Evolutionary conservation across 2,113 vertebrate species (phyloP).

Genomic region (Oreochromis niloticus): DNA sequence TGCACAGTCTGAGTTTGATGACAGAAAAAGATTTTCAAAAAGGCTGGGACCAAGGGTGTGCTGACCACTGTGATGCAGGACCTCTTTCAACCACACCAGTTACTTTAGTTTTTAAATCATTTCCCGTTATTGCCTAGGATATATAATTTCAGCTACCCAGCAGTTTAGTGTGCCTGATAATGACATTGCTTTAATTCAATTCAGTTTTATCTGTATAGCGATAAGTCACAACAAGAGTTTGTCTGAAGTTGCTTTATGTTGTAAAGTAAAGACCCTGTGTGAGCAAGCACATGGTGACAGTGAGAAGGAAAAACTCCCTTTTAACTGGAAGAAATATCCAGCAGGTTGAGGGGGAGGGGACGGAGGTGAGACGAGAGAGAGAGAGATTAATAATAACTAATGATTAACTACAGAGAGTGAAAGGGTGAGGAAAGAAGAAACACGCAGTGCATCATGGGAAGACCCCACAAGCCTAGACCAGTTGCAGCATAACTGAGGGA

Average conservation of each 20-base stretch:
- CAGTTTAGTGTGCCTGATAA: background rate
- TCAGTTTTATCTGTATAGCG: background rate
- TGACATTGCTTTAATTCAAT: background rate
- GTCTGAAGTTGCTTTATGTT: background rate
- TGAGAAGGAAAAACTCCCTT: background rate
- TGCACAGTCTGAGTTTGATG: background rate
- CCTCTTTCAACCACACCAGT: background rate
- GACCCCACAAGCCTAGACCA: background rate
- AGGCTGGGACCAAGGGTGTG: background rate
- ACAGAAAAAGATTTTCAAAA: background rate
- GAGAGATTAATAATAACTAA: background rate
- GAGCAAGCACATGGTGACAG: background rate
- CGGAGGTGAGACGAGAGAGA: background rate
- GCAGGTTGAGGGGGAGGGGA: background rate
- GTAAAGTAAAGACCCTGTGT: background rate
- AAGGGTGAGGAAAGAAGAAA: background rate
- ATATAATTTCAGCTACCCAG: background rate
- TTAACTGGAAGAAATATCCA: background rate
- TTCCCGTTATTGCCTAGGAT: background rate
- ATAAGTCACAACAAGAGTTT: background rate
- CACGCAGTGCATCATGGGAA: background rate
- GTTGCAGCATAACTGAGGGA: background rate
- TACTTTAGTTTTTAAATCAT: background rate
- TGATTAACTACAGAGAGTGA: background rate
- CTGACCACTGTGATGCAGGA: background rate